phyloP scores from a whole-genome alignment of 2,113 vertebrate genomes.

The Abramis brama region DNA sequence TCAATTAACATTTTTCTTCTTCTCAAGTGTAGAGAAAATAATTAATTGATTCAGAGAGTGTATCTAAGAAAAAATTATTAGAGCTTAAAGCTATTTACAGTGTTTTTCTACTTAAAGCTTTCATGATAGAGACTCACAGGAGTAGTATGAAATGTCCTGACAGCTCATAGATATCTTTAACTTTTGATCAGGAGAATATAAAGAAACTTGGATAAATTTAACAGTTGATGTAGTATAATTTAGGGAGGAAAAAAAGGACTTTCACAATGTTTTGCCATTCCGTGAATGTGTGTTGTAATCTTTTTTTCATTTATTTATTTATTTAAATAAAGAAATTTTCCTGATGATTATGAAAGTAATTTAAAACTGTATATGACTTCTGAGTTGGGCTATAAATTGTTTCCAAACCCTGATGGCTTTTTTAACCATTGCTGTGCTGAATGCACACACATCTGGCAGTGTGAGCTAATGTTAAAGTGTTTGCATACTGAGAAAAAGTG shows the following conservation, averaged over 20 bases:
- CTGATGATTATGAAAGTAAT: background rate
- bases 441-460: background rate
- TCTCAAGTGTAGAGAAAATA: background rate
- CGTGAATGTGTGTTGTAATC: background rate
- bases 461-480: background rate
- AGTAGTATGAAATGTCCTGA: background rate
- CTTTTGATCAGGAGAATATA: background rate
- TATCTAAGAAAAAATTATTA: background rate
- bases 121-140: background rate
- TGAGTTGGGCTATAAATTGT: background rate
- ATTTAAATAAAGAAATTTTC: background rate
- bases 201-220: background rate
- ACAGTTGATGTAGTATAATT: background rate
- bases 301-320: background rate
- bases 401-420: background rate
- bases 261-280: background rate
- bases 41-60: background rate
- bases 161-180: background rate
- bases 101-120: background rate
- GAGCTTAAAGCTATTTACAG: background rate
- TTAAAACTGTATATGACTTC: background rate
- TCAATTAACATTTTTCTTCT: background rate
- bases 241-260: background rate
- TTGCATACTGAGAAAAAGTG: background rate
- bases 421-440: background rate